Percentiles rank a stretch among this genome's conserved stretches.
Evolutionary conservation across 2,888 invertebrate genomes (phyloP).

Genomic region (Ennomos quercinarius): DNA sequence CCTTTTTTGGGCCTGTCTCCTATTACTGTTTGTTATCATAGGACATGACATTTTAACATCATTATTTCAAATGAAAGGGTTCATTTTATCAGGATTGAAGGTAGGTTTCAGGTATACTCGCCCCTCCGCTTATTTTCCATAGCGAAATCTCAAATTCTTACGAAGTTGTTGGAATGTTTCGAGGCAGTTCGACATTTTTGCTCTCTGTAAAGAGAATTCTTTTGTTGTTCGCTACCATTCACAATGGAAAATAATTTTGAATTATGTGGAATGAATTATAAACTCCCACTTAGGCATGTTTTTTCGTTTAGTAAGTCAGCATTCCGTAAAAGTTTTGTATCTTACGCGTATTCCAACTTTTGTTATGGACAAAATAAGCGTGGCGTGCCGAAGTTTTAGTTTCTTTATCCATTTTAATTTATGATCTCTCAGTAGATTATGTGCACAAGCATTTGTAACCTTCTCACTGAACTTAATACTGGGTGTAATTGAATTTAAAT

Average conservation of each 20-base stretch:
- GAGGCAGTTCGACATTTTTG: constrained; percentile 62
- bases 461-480: too few relatives aligned
- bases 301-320: constrained; percentile 19
- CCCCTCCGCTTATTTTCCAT: constrained; percentile 54
- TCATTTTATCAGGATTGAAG: constrained; percentile 15
- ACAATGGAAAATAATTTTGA: constrained; percentile 50
- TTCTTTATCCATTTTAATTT: background rate
- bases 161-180: constrained; percentile 62
- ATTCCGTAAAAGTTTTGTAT: constrained; percentile 20
- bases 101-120: constrained; percentile 33
- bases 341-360: constrained; percentile 12
- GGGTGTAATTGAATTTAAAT: too few relatives aligned
- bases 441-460: too few relatives aligned
- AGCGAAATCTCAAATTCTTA: constrained; percentile 64
- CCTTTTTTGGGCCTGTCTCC: background rate
- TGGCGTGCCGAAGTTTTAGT: background rate
- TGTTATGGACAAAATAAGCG: constrained; percentile 4
- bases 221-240: constrained; percentile 56
- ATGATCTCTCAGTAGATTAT: too few relatives aligned
- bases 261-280: constrained; percentile 39
- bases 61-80: constrained; percentile 22
- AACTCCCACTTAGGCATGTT: constrained; percentile 24
- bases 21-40: constrained; percentile 5
- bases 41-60: constrained; percentile 5
- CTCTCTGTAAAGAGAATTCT: constrained; percentile 58